These are phyloP conservation scores for Procambarus virginalis DNA, from an alignment of 1,140 invertebrate species.

Conservation along the genomic window DNA sequence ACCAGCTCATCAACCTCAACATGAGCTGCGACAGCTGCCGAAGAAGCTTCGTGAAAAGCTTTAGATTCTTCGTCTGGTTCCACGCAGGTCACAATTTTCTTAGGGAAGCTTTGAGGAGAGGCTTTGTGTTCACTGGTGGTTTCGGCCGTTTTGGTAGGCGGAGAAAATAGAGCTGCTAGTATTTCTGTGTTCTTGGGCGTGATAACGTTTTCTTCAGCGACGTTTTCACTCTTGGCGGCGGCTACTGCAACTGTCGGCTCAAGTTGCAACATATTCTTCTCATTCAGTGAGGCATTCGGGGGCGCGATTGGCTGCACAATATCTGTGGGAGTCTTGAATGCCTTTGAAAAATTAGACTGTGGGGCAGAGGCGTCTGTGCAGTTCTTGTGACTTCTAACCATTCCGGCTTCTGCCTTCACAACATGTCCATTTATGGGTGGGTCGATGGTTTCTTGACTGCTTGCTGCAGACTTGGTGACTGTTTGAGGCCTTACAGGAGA, in stretches of 20 bases:
- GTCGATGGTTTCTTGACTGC: background rate
- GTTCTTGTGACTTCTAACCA: background rate
- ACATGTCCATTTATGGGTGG: background rate
- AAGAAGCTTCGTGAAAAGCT: too few relatives aligned
- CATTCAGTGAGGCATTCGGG: background rate
- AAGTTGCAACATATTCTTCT: background rate
- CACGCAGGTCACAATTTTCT: background rate
- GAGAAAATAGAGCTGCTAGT: slow-evolving; percentile 8
- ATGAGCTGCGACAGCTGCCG: background rate
- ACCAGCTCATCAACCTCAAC: background rate
- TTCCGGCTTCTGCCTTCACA: background rate
- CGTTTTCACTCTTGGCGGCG: background rate
- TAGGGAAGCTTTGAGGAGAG: background rate
- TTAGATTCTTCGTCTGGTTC: background rate
- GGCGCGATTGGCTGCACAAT: background rate
- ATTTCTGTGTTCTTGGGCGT: slow-evolving; percentile 47
- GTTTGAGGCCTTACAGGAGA: slow-evolving; percentile 12
- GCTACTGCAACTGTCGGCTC: background rate
- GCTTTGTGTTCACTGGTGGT: background rate
- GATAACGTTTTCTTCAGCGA: slow-evolving; percentile 22
- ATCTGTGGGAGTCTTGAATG: background rate
- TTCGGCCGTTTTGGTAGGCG: background rate
- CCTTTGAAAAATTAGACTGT: background rate
- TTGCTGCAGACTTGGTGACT: background rate
- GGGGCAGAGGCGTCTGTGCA: background rate